phyloP scores from a whole-genome alignment of 2,888 invertebrate genomes.

The Cenopis cana region DNA sequence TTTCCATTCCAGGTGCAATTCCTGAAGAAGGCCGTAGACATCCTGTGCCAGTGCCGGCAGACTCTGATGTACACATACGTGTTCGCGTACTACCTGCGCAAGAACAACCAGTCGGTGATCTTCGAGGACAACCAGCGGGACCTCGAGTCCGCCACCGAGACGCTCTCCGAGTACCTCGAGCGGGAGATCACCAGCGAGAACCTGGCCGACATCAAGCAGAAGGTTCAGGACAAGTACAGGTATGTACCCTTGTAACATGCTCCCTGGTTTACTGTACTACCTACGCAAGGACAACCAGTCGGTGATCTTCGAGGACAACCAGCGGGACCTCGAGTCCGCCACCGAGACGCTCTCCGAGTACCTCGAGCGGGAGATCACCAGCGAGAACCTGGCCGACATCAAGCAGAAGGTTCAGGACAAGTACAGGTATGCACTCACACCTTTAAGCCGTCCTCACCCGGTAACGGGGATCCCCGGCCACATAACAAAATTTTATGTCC shows the following conservation, averaged over 20 bases:
- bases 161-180: slow-evolving; percentile 98
- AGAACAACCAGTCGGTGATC: slow-evolving; percentile 99
- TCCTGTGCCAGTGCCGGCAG: slow-evolving; percentile 97
- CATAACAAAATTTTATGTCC: too few species aligned
- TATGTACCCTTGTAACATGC: slow-evolving; percentile 57
- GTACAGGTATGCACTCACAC: slow-evolving; percentile 89
- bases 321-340: slow-evolving; percentile 98
- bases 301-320: slow-evolving; percentile 99
- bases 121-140: slow-evolving; percentile 99
- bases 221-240: slow-evolving; percentile 99
- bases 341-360: slow-evolving; percentile 99
- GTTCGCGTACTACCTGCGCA: slow-evolving; percentile 98
- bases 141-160: slow-evolving; percentile 98
- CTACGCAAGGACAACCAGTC: slow-evolving; percentile 99
- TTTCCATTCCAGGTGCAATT: slow-evolving; percentile 96
- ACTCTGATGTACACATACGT: slow-evolving; percentile 99
- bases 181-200: slow-evolving; percentile 99
- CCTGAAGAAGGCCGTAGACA: slow-evolving; percentile 98
- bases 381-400: slow-evolving; percentile 98
- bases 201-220: slow-evolving; percentile 98
- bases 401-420: slow-evolving; percentile 99
- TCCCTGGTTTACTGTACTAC: slow-evolving; percentile 87
- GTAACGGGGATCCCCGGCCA: too few species aligned
- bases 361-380: slow-evolving; percentile 98
- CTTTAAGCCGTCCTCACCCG: too few species aligned